Conservation (phyloP, 2,888 invertebrate genomes). For the Cynaeus angustus region DNA sequence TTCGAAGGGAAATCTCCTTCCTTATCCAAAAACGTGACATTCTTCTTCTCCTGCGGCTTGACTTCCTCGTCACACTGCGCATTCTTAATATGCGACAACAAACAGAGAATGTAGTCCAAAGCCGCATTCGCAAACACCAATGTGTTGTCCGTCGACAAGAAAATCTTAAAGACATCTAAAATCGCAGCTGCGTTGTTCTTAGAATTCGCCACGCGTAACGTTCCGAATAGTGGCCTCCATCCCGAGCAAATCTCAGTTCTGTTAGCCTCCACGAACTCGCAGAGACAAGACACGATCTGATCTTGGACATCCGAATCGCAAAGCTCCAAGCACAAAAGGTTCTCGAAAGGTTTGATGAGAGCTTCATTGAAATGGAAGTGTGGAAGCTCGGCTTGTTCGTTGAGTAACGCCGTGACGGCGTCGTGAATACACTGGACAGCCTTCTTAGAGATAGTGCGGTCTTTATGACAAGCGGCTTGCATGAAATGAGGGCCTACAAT, state of each 20-base stretch:
- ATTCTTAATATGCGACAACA: constrained; percentile 85
- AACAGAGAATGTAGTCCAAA: constrained; percentile 93
- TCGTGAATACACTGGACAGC: constrained; percentile 95
- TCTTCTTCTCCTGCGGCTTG: constrained; percentile 55
- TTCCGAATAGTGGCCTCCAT: constrained; percentile 96
- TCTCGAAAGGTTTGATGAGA: constrained; percentile 95
- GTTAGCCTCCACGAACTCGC: constrained; percentile 96
- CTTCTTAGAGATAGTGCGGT: constrained; percentile 90
- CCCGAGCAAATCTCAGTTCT: constrained; percentile 95
- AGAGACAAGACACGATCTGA: constrained; percentile 94
- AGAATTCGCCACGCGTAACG: constrained; percentile 89
- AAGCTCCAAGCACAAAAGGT: constrained; percentile 92
- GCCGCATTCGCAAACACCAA: constrained; percentile 96
- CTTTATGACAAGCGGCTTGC: constrained; percentile 95
- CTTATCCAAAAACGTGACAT: constrained; percentile 62
- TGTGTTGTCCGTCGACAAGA: constrained; percentile 93
- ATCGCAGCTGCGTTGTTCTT: constrained; percentile 81
- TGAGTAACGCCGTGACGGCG: constrained; percentile 89
- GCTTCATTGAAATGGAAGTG: constrained; percentile 98
- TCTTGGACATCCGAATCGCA: constrained; percentile 96
- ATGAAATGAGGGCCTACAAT: constrained; percentile 94
- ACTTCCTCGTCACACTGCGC: constrained; percentile 72
- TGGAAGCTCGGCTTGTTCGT: constrained; percentile 90
- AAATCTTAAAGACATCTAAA: constrained; percentile 94
- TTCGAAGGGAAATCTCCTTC: constrained; percentile 63